Base-by-base conservation (phyloP, 2,113 vertebrate genomes). In the Zootoca vivipara region DNA sequence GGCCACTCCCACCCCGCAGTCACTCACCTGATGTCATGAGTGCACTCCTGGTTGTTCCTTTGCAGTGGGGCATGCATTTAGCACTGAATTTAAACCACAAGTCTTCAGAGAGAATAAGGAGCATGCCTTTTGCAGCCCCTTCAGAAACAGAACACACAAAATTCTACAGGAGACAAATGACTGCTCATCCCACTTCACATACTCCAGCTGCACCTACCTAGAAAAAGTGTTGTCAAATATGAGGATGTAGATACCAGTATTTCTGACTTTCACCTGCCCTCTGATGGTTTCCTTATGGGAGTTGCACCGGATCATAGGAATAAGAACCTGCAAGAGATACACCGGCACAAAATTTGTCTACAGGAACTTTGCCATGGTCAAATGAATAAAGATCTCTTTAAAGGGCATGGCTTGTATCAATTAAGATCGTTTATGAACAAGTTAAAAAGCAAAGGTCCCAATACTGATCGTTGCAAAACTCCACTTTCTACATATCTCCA, bases 191-290 rank as follows among this genome's bases (percentile, higher is more conserved):
- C 89, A 75, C 67, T 88, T 65, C 52, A 69, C 28, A 10, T 0
- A 7, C 18, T 90, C 52, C 22, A 16, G 52, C 20, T 82, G 35
- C 10, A 92, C 96, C 33, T 95, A 99, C 99, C 98, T 98, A 74
- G 99, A 99, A 91, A 99, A 99, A 3, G 98, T 98, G 95, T 99
- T 99, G 97, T 99, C 99, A 72, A 99, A 99, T 96, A 99, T 97
- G 16, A 99, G 97, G 0, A 96, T 96, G 95, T 99, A 99, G 92
- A 98, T 95, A 92, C 99, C 99, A 0, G 97, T 42, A 0, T 97
- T 97, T 90, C 98, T 96, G 74, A 97, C 98, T 93, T 98, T 99
- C 86, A 99, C 96, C 87, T 99, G 98, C 10, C 99, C 99, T 93
- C 96, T 97, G 92, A 99, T 97, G 6, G 94, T 98, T 94, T 99